Evolutionary conservation across 2,113 vertebrate genomes (phyloP).

Genomic region (Chamaea fasciata): DNA sequence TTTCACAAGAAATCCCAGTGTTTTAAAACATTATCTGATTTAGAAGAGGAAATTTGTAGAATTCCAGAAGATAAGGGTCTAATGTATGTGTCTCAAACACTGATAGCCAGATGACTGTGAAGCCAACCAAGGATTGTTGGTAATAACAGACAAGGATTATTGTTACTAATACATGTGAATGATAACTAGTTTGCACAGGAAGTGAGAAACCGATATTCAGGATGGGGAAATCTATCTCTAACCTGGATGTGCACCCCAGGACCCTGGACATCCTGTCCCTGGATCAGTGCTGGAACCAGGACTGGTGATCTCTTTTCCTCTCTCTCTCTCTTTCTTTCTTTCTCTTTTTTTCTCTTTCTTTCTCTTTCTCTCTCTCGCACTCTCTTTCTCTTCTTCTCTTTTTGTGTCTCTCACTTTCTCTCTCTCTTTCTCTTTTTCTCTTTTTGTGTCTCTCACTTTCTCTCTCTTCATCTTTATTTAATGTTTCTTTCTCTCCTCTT

Average conservation of each 20-base stretch:
- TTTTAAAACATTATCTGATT: neutral
- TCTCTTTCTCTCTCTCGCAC: too few relatives aligned
- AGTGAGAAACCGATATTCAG: neutral
- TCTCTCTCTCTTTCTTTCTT: rapidly evolving
- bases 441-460: too few relatives aligned
- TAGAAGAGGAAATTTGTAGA: neutral
- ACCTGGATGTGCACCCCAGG: neutral
- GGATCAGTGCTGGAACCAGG: neutral
- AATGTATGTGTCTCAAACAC: neutral
- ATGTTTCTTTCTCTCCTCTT: neutral
- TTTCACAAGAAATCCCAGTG: neutral
- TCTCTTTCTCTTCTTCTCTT: rapidly evolving
- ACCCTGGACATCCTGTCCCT: neutral
- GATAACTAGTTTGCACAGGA: neutral
- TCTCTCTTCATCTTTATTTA: neutral
- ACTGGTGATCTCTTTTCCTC: neutral
- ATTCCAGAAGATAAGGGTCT: neutral
- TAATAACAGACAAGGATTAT: neutral
- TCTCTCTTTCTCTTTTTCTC: rapidly evolving
- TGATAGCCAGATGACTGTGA: neutral
- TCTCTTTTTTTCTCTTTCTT: rapidly evolving
- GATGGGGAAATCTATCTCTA: neutral
- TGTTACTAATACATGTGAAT: neutral
- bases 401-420: rapidly evolving
- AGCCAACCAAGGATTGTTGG: neutral